phyloP scores from a whole-genome alignment of 2,113 vertebrate genomes.

The Dipodomys merriami region DNA sequence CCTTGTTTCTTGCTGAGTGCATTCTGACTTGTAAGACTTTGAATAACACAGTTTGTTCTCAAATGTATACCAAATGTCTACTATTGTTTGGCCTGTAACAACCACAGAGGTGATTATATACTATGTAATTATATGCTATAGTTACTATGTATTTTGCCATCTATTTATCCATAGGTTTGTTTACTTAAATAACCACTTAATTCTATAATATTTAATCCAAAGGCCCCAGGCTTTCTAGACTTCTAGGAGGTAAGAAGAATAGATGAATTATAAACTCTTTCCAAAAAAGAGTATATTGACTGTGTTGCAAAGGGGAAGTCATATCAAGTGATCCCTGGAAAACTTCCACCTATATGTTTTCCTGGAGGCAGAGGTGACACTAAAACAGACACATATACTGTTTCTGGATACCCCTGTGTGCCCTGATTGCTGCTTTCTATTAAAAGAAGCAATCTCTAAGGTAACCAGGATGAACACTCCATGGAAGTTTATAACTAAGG shows the following conservation, averaged over 20 bases:
- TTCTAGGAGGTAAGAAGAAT: conserved; percentile 59
- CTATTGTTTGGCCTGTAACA: conserved; percentile 76
- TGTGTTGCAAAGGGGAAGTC: background rate
- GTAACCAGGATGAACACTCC: background rate
- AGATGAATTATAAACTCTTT: conserved; percentile 58
- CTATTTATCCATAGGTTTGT: conserved; percentile 73
- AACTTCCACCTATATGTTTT: background rate
- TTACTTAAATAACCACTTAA: conserved; percentile 75
- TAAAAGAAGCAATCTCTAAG: background rate
- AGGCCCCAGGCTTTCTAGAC: conserved; percentile 50
- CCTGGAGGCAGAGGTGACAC: background rate
- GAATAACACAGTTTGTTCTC: conserved; percentile 81
- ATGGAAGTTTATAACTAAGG: background rate
- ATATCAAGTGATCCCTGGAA: conserved; percentile 24
- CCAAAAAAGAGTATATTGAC: background rate
- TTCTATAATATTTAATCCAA: conserved; percentile 71
- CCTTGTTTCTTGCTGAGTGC: conserved; percentile 66
- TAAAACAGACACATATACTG: conserved; percentile 19
- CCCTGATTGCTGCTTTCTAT: background rate
- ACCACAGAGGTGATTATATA: conserved; percentile 79
- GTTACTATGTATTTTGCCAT: conserved; percentile 74
- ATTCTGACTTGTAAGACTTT: conserved; percentile 61
- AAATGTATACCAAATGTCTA: conserved; percentile 71
- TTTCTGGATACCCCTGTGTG: conserved; percentile 6
- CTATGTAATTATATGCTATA: conserved; percentile 77